These are phyloP conservation scores for Pyralis farinalis DNA, from an alignment of 2,888 invertebrate species.

Conservation along the genomic window DNA sequence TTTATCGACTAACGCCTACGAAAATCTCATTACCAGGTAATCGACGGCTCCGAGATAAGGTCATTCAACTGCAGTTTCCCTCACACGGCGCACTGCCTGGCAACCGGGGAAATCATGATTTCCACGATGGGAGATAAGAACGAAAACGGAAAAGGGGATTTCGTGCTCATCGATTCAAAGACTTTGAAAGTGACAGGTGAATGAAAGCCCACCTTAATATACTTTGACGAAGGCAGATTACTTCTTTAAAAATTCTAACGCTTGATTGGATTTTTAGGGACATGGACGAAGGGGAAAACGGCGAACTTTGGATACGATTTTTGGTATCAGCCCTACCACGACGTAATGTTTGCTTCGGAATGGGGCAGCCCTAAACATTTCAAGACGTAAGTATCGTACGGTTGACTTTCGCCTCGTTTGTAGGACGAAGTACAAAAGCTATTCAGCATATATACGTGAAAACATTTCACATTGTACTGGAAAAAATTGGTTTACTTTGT, in stretches of 20 bases:
- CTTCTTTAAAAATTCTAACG: constrained; percentile 14
- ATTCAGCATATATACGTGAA: constrained; percentile 1
- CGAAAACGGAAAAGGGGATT: constrained; percentile 93
- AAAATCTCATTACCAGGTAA: constrained; percentile 82
- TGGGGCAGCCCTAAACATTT: constrained; percentile 95
- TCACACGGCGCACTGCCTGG: constrained; percentile 96
- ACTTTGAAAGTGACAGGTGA: constrained; percentile 88
- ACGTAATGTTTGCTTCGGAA: constrained; percentile 94
- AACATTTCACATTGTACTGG: constrained; percentile 4
- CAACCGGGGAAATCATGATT: constrained; percentile 96
- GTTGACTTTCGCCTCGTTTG: background rate
- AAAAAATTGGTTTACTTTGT: constrained; percentile 12
- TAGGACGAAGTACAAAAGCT: background rate
- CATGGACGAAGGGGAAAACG: constrained; percentile 87
- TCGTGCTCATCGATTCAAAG: constrained; percentile 91
- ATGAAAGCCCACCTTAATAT: constrained; percentile 24
- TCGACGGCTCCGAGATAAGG: constrained; percentile 90
- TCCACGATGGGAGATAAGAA: constrained; percentile 94
- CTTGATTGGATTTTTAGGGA: constrained; percentile 64
- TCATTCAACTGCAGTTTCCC: constrained; percentile 90
- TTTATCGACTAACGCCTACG: constrained; percentile 43
- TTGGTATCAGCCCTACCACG: constrained; percentile 97
- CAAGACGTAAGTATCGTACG: constrained; percentile 75
- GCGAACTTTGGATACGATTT: constrained; percentile 95
- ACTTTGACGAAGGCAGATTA: constrained; percentile 24